Base-by-base conservation (phyloP, 1,140 invertebrate genomes). In the Pseudomyrmex concolor region DNA sequence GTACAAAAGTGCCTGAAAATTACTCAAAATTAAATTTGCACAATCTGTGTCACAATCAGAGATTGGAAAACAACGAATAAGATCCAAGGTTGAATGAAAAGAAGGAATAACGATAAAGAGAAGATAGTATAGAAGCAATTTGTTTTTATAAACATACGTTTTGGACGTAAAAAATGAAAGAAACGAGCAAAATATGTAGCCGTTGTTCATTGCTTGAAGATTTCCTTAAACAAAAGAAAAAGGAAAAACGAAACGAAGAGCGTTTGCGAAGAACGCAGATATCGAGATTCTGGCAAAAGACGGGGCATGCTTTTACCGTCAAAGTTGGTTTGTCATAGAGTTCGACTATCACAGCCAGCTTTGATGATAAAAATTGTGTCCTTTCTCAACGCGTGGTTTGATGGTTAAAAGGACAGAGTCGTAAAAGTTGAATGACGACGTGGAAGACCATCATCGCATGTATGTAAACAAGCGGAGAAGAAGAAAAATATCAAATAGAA, bases 301-400 rank as follows among this genome's bases (percentile, higher is more conserved):
- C n/a, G 34, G 91, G 93, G 92, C 93, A 93, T 91, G 92, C 92
- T 95, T 94, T 95, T 95, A 94, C 94, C 96, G 95, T 97, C 95
- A 96, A 96, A 96, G 95, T 95, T 96, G 96, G 96, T 95, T 95
- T 96, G 96, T 97, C 95, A 96, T 97, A 97, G 96, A 95, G 93
- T 93, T 93, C 82, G 92, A 94, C 96, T 97, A 96, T 97, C 96
- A 97, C 96, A 97, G 96, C 96, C 96, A 97, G 96, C 96, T 96
- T 97, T 97, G 96, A 97, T 97, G 96, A 96, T 96, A 96, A 96
- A 94, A 94, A 95, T 95, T 94, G 93, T 94, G 94, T 93, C 90
- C 90, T 72, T 84, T 81, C 50, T 90, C 93, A 89, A 15, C 91
- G 60, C 51, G 62, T 68, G 34, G 34, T 73, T 9, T 19, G 60